phyloP scores from a whole-genome alignment of 2,888 invertebrate species.

The Agrochola circellaris region DNA sequence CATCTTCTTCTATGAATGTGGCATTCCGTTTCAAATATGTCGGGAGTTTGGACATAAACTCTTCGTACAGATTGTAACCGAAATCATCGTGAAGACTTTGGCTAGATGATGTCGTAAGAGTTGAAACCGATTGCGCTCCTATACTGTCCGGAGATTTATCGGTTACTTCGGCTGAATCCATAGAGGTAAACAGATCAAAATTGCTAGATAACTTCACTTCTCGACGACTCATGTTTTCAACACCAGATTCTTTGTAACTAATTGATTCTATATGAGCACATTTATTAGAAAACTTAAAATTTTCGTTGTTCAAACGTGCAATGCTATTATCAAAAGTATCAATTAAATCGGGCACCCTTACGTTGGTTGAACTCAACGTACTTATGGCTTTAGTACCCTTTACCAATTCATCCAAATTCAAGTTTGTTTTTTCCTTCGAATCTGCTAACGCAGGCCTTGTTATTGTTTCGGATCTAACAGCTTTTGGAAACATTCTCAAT shows the following conservation, averaged over 20 bases:
- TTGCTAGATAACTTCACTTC: slow-evolving; percentile 45
- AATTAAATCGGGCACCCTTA: slow-evolving; percentile 33
- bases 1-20: slow-evolving; percentile 71
- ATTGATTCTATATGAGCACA: slow-evolving; percentile 15
- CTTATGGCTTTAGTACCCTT: slow-evolving; percentile 46
- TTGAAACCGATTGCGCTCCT: slow-evolving; percentile 53
- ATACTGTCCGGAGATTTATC: slow-evolving; percentile 55
- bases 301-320: slow-evolving; percentile 21
- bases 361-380: slow-evolving; percentile 23
- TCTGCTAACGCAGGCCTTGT: slow-evolving; percentile 76
- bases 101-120: slow-evolving; percentile 59
- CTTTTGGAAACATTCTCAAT: slow-evolving; percentile 80
- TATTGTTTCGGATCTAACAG: slow-evolving; percentile 82
- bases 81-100: slow-evolving; percentile 58
- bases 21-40: slow-evolving; percentile 70
- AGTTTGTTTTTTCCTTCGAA: slow-evolving; percentile 66
- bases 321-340: slow-evolving; percentile 18
- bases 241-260: slow-evolving; percentile 27
- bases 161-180: slow-evolving; percentile 40
- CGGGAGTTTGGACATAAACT: slow-evolving; percentile 78
- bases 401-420: slow-evolving; percentile 54
- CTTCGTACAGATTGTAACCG: slow-evolving; percentile 73
- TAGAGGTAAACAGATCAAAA: slow-evolving; percentile 66
- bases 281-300: slow-evolving; percentile 15
- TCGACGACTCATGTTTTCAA: slow-evolving; percentile 14